Percentiles rank a stretch among this genome's conserved stretches.
Evolutionary conservation across 30 jellyfish, hydroid and myxozoan genomes (phyloP).

Genomic region (Aurelia sp.): DNA sequence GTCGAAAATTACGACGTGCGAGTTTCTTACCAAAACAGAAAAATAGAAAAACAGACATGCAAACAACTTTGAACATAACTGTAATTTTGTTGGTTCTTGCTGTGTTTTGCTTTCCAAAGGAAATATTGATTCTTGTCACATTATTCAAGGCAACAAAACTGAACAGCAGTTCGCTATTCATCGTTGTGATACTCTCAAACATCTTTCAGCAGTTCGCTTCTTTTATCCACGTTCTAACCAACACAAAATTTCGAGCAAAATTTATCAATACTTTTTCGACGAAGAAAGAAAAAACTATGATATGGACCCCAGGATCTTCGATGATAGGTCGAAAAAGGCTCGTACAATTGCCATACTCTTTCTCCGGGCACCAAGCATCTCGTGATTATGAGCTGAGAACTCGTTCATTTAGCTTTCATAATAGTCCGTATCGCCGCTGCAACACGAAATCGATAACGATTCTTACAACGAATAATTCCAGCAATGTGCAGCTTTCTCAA

Average conservation of each 20-base stretch:
- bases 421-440: too few relatives aligned
- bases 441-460: too few relatives aligned
- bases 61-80: background rate
- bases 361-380: too few relatives aligned
- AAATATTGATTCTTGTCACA: background rate
- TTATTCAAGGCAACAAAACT: background rate
- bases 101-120: conserved; percentile 4
- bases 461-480: too few relatives aligned
- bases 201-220: conserved; percentile 35
- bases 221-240: conserved; percentile 21
- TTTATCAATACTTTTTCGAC: background rate
- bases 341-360: too few relatives aligned
- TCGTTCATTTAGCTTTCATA: too few relatives aligned
- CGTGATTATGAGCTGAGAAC: too few relatives aligned
- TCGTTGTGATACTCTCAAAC: conserved; percentile 23
- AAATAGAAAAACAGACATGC: conserved; percentile 9
- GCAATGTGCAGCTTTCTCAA: too few relatives aligned
- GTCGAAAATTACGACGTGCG: background rate
- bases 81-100: conserved; percentile 1
- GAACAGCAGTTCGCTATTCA: background rate
- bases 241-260: conserved; percentile 28
- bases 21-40: background rate
- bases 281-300: background rate
- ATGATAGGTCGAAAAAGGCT: too few relatives aligned
- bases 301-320: background rate